phyloP scores from a whole-genome alignment of 2,113 vertebrate genomes.

The Todiramphus saurophagus region DNA sequence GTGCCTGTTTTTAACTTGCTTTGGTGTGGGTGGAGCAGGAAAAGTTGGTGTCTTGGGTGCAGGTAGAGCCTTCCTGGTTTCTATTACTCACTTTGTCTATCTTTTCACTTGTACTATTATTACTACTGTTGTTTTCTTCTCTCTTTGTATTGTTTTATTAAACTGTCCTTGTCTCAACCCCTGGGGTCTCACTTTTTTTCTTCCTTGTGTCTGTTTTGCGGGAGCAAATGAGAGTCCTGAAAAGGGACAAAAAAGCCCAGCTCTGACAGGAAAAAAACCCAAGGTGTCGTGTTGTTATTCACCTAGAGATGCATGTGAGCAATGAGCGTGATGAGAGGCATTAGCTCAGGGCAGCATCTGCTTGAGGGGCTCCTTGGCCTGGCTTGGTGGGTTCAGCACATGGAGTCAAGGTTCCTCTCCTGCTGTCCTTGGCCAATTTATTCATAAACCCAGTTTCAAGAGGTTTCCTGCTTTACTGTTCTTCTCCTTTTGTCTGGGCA shows the following conservation, averaged over 20 bases:
- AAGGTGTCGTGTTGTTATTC: rapidly evolving
- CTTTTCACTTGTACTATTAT: too few relatives aligned
- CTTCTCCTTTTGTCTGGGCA: neutral
- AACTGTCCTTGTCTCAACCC: too few relatives aligned
- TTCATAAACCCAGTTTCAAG: rapidly evolving
- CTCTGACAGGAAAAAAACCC: neutral
- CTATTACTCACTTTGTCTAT: too few relatives aligned
- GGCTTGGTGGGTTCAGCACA: rapidly evolving
- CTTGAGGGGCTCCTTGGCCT: neutral
- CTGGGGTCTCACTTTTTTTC: too few relatives aligned
- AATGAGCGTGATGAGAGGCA: neutral
- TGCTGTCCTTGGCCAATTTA: neutral
- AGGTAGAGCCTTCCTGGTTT: too few relatives aligned
- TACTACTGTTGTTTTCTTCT: too few relatives aligned
- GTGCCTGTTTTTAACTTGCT: too few relatives aligned
- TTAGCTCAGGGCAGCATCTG: neutral
- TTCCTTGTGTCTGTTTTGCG: neutral
- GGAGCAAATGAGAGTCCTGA: neutral
- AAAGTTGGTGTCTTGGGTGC: too few relatives aligned
- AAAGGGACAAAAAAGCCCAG: neutral
- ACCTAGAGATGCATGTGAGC: neutral
- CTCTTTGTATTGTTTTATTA: too few relatives aligned
- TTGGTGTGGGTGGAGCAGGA: too few relatives aligned
- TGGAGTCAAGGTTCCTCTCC: neutral
- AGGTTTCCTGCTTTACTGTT: neutral